Base-by-base conservation (phyloP, 2,113 vertebrate species). In the Aphyosemion australe region DNA sequence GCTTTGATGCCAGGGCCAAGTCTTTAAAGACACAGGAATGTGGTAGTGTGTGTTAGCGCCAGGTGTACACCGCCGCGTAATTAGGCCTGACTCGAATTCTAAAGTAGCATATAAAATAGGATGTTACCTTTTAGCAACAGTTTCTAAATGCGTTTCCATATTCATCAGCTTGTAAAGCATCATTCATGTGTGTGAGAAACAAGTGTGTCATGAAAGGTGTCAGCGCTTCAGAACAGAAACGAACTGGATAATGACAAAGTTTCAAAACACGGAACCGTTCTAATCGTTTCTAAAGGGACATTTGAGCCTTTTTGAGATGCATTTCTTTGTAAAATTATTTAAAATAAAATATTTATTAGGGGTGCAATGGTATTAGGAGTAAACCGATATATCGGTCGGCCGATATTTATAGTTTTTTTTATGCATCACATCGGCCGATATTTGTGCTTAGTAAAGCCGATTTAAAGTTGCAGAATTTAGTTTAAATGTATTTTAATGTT, bases 1-100 rank as follows among this genome's bases (percentile, higher is more conserved):
- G 84, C 90, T 93, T 92, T 93, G 90, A 92, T 89, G 82, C 77
- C 65, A 14, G 11, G 67, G 90, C 92, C 91, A 92, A 91, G 77
- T 71, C 85, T 87, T 91, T 87, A 91, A 86, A 91, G 78, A 90
- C 79, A 79, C 55, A 83, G 88, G 80, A 91, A 92, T 87, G 83
- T 89, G 78, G 89, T 74, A 86, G 83, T 83, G 83, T 70, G 72
- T 74, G 72, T 76, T 12, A 71, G 61, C 82, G 84, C 91, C 91
- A 93, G 91, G 91, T 93, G 92, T 90, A 87, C 77, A 80, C 81
- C 66, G 60, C 77, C 71, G 57, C 57, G 74, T 92, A 90, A 93
- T 93, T 92, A 91, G 89, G 83, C 60, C 87, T 87, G 87, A 89
- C 69, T 80, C 50, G 37, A 88, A 88, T 90, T 91, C 65, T 76